These are phyloP conservation scores for Limonius californicus DNA, from an alignment of 1,140 invertebrate species.

Conservation along the genomic window DNA sequence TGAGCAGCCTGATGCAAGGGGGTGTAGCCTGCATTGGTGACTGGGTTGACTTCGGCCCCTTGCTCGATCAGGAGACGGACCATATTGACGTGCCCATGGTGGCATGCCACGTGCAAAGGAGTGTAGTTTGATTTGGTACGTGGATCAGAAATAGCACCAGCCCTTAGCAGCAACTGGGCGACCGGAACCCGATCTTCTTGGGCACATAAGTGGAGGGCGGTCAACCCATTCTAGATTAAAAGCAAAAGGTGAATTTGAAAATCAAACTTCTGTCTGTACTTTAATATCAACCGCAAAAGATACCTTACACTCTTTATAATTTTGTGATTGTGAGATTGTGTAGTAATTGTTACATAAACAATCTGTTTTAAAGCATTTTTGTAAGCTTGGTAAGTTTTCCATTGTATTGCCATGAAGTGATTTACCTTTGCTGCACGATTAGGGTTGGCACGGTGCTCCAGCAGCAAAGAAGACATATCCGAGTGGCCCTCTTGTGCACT, in stretches of 20 bases:
- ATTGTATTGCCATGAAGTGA: too few species aligned
- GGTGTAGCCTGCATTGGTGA: slow-evolving; percentile 87
- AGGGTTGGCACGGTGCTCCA: slow-evolving; percentile 75
- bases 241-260: too few species aligned
- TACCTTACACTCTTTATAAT: too few species aligned
- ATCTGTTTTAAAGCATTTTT: too few species aligned
- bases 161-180: slow-evolving; percentile 77
- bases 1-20: slow-evolving; percentile 97
- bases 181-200: slow-evolving; percentile 92
- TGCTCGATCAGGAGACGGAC: slow-evolving; percentile 88
- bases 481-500: slow-evolving; percentile 92
- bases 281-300: too few species aligned
- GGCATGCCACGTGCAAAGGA: slow-evolving; percentile 94
- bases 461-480: slow-evolving; percentile 78
- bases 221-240: slow-evolving; percentile 70
- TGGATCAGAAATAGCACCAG: slow-evolving; percentile 75
- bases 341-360: too few species aligned
- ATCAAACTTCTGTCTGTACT: too few species aligned
- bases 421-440: slow-evolving; percentile 75
- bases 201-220: slow-evolving; percentile 83
- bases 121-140: slow-evolving; percentile 94
- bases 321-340: too few species aligned
- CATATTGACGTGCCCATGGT: slow-evolving; percentile 96
- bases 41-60: slow-evolving; percentile 66
- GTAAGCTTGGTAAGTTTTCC: too few species aligned